Percentiles rank a stretch among this genome's conserved stretches.
Evolutionary conservation across 2,797 vertebrate genomes (phyloP).

Genomic region (Enteromius viviparus): DNA sequence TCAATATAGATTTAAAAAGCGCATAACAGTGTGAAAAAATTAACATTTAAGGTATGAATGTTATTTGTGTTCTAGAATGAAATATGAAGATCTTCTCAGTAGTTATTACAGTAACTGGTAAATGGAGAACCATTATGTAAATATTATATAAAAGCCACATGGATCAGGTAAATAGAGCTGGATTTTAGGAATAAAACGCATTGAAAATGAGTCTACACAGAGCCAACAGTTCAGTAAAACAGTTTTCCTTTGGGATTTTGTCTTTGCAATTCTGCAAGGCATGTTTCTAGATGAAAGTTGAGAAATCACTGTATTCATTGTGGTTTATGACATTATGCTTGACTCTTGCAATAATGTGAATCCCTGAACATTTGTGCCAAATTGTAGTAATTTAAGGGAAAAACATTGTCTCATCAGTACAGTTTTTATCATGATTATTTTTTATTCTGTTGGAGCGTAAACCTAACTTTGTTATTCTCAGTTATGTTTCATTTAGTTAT

Average conservation of each 20-base stretch:
- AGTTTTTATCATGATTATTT: neutral
- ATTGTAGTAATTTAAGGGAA: neutral
- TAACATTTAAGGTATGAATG: neutral
- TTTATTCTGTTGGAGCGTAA: neutral
- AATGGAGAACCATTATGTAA: neutral
- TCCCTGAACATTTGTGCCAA: neutral
- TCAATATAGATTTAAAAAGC: neutral
- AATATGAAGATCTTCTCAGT: neutral
- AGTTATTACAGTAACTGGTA: neutral
- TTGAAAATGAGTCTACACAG: neutral
- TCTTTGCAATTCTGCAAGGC: neutral
- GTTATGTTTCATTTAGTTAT: neutral
- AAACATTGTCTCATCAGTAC: neutral
- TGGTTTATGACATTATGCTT: neutral
- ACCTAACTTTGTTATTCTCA: neutral
- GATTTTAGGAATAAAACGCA: neutral
- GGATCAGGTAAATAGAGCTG: neutral
- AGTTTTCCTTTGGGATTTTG: neutral
- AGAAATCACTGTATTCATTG: neutral
- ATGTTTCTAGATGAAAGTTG: neutral
- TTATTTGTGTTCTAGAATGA: neutral
- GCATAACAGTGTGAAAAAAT: neutral
- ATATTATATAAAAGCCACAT: neutral
- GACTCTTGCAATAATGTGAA: neutral
- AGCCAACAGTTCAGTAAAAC: neutral